A percentile compares a stretch with the other conserved stretches of the same genome.
These are phyloP conservation scores for Sceloporus tristichus DNA, from an alignment of 2,113 vertebrate species.

Conservation along the genomic window DNA sequence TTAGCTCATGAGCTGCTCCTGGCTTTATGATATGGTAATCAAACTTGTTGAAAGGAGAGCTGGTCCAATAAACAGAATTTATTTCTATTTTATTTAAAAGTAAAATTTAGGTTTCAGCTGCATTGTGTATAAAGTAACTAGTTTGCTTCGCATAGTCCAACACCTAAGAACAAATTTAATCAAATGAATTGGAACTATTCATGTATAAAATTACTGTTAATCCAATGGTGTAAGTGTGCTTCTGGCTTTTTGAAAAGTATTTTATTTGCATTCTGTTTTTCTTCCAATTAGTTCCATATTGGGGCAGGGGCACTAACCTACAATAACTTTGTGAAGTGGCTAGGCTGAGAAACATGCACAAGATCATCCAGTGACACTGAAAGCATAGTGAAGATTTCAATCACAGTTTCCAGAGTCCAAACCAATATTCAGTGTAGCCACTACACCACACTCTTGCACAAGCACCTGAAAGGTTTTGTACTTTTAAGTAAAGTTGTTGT, in stretches of 20 bases:
- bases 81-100: neutral
- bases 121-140: neutral
- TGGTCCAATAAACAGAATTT: neutral
- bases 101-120: no score
- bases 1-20: no score
- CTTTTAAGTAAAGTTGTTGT: neutral
- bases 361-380: neutral
- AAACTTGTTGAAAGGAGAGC: neutral
- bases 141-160: neutral
- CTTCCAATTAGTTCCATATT: neutral
- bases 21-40: no score
- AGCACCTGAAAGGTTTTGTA: neutral
- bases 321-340: neutral
- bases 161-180: constrained; percentile 8
- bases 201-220: neutral
- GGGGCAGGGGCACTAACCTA: neutral
- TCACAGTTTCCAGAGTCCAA: neutral
- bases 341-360: neutral
- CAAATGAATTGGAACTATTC: constrained; percentile 26
- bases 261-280: neutral
- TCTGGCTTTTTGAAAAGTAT: neutral
- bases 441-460: constrained; percentile 10
- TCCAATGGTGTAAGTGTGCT: neutral
- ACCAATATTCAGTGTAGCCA: neutral
- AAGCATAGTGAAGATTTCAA: neutral